phyloP scores from a whole-genome alignment of 1,140 invertebrate genomes.

The Diabrotica undecimpunctata region DNA sequence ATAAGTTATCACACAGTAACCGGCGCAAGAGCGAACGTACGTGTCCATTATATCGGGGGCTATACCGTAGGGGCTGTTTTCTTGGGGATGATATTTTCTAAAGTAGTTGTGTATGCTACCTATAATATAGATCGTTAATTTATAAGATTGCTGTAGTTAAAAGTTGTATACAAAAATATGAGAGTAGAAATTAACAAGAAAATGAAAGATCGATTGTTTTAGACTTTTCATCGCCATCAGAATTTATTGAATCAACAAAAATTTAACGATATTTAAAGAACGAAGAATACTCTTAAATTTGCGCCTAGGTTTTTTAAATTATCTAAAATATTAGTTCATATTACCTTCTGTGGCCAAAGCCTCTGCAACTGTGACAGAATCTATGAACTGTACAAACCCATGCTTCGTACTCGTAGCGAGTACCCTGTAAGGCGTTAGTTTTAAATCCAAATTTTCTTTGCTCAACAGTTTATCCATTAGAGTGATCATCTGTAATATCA shows the following conservation, averaged over 20 bases:
- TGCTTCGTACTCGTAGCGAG: conserved; percentile 93
- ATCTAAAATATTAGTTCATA: too few species aligned
- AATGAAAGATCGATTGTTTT: too few species aligned
- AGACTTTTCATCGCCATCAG: too few species aligned
- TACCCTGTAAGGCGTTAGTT: conserved; percentile 89
- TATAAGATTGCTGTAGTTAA: too few species aligned
- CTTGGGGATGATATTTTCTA: conserved; percentile 81
- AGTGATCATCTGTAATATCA: conserved; percentile 96
- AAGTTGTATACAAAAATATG: too few species aligned
- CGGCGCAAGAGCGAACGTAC: conserved; percentile 95
- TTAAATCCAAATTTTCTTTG: conserved; percentile 91
- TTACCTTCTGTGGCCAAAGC: conserved; percentile 78
- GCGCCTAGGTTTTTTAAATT: too few species aligned
- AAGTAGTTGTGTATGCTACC: conserved; percentile 85
- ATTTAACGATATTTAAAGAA: too few species aligned
- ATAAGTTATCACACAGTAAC: conserved; percentile 99
- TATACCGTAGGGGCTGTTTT: conserved; percentile 86
- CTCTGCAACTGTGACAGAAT: conserved; percentile 89
- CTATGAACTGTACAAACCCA: conserved; percentile 97
- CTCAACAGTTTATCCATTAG: conserved; percentile 95
- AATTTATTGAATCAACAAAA: too few species aligned
- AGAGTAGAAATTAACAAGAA: too few species aligned
- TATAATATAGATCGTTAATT: conserved; percentile 3
- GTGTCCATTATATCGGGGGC: conserved; percentile 94
- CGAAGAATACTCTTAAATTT: too few species aligned